A percentile compares a stretch with the other conserved stretches of the same genome.
phyloP scores from a whole-genome alignment of 2,797 vertebrate genomes.

The Coracias cyanogaster region DNA sequence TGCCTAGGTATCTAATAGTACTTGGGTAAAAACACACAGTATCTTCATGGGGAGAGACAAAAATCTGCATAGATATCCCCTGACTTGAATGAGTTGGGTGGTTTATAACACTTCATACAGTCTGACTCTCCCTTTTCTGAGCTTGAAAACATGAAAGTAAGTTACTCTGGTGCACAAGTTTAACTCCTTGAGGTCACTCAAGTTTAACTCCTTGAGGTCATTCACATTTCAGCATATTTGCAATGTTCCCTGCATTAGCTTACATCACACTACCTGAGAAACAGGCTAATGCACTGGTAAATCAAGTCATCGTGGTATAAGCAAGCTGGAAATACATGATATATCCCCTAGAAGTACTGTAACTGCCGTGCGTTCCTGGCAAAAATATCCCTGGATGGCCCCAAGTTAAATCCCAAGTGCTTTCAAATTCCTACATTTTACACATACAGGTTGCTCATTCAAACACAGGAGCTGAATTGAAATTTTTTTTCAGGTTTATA shows the following conservation, averaged over 20 bases:
- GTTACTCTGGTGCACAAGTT: neutral
- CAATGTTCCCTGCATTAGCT: neutral
- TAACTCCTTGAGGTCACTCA: neutral
- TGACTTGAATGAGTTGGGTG: neutral
- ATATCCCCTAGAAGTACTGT: neutral
- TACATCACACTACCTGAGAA: neutral
- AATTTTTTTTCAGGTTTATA: neutral
- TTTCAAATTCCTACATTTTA: neutral
- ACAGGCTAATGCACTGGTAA: neutral
- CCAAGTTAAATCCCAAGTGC: neutral
- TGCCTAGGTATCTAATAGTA: neutral
- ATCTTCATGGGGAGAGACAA: neutral
- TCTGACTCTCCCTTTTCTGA: neutral
- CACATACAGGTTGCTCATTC: neutral
- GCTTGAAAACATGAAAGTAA: neutral
- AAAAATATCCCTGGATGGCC: neutral
- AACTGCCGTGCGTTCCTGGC: neutral
- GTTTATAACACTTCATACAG: neutral
- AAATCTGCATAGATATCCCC: neutral
- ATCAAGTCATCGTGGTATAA: neutral
- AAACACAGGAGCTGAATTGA: neutral
- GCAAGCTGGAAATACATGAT: neutral
- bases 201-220: neutral
- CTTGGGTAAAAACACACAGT: neutral
- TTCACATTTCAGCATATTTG: neutral